Evolutionary conservation across 2,113 vertebrate genomes (phyloP), one percentile per base, ranked within the genome.

Genomic region (Ursus arctos): DNA sequence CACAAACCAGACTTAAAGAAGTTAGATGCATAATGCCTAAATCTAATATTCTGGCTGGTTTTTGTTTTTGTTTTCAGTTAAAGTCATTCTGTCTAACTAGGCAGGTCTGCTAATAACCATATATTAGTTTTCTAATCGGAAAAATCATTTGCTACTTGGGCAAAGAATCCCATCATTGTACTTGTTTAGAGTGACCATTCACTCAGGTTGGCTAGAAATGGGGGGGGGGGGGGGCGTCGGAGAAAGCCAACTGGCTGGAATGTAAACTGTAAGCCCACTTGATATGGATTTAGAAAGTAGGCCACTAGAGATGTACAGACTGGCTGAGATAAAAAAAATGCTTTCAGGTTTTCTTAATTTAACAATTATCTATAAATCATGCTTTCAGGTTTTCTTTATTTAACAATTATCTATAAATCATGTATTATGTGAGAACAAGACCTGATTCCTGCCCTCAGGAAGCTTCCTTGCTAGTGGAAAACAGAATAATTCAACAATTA

Each of bases 381-480:
- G 72, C 53, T 88, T 13, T 71, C 4, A 49, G 80, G 49, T 74
- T 91, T 94, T 94, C 53, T 76, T 89, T 88, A 47, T 51, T 67
- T 51, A 76, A 24, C 36, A 81, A 2, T 91, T 92, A 40, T 74
- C 19, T 69, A 28, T 76, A 36, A 31, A 43, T 59, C 8, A 63
- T 10, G 2, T 57, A 13, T 84, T 88, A 63, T 36, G 43, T 71
- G 71, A 57, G 28, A 88, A 67, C 8, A 71, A n/a, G 81, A 47
- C 16, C 14, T 69, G 57, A 43, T 93, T 63, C 24, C 43, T 88
- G 57, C 36, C 18, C 33, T 91, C 18, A 28, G 89, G 49, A 81
- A 91, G 33, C 7, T 76, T 67, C 31, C 65, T 96, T 88, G 43
- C 76, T 71, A 21, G 26, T 43, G 53, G 88, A 85, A 95, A 92